Evolutionary conservation across 2,888 invertebrate genomes (phyloP), one percentile per base, ranked within the genome.

Genomic region (Oegoconia quadripuncta): DNA sequence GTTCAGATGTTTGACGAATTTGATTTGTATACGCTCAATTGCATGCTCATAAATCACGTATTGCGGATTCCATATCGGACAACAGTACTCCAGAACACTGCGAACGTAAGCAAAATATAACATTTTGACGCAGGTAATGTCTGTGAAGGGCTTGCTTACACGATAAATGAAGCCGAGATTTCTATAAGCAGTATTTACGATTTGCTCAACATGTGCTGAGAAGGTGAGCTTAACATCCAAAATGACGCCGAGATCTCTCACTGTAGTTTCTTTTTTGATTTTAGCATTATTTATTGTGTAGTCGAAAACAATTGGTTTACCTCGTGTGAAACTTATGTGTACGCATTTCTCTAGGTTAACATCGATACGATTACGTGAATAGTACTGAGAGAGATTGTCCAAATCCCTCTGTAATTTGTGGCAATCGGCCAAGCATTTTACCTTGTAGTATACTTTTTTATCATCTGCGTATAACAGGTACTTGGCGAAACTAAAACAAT

Each of bases 401-500:
- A 35, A 12, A n/a, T 40, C 35, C 1, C 12, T 17, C 20, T 40
- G 34, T 1, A 35, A 18, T 1, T 13, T 11, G 1, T 14, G 3
- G 11, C 23, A 22, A 8, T 39, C 39, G 7, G 3, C n/a, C 2
- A 16, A 3, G 8, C 8, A n/a, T 2, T 13, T 16, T 2, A 39
- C 9, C 1, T 20, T 14, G n/a, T 30, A 6, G 15, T 22, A 35
- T n/a, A 40, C 20, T 20, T 40, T 35, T 12, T 11, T 34, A 13
- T 35, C 35, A 11, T 39, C 39, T 6, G 34, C 39, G 14, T 29
- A 39, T 1, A 39, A 16, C 13, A 39, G 12, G 13, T 14, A 31
- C n/a, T 18, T 25, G 6, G 30, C 5, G 15, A 26, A 2, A 1
- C 18, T 11, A 26, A 37, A 29, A 15, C 29, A 23, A 6, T 4